Percentiles rank a stretch among this genome's conserved stretches.
These are phyloP conservation scores for Teleopsis dalmanni DNA, from an alignment of 1,140 invertebrate species.

Conservation along the genomic window DNA sequence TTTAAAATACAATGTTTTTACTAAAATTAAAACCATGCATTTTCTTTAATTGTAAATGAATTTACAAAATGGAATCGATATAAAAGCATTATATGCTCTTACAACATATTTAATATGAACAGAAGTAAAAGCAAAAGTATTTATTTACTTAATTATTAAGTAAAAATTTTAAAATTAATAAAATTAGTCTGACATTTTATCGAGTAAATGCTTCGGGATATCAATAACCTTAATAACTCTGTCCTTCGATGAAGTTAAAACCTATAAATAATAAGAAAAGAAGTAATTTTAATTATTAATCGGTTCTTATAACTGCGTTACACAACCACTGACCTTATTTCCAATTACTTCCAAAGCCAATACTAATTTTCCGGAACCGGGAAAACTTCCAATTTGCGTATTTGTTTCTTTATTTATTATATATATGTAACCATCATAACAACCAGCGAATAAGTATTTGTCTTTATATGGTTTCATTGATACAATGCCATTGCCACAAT, in stretches of 20 bases:
- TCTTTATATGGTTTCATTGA: constrained; percentile 52
- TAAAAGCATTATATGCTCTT: too few species aligned
- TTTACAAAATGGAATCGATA: too few species aligned
- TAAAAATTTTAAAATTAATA: neutral
- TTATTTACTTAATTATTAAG: neutral
- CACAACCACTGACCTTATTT: constrained; percentile 54
- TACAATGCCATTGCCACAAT: constrained; percentile 59
- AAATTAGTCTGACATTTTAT: too few species aligned
- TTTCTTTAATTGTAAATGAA: too few species aligned
- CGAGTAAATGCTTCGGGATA: constrained; percentile 18
- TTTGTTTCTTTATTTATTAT: constrained; percentile 51
- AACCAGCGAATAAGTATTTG: constrained; percentile 55
- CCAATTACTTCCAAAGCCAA: constrained; percentile 55
- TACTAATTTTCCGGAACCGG: constrained; percentile 58
- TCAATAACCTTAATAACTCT: constrained; percentile 29
- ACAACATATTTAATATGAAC: neutral
- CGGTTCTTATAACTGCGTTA: neutral
- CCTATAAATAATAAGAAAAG: constrained; percentile 15
- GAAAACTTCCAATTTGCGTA: constrained; percentile 47
- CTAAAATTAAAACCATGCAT: too few species aligned
- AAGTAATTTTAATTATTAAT: neutral
- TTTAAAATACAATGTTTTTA: too few species aligned
- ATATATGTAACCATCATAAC: constrained; percentile 65
- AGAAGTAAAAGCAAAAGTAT: neutral
- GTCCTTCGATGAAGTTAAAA: constrained; percentile 36